These are phyloP conservation scores for Heloderma charlesbogerti DNA, from an alignment of 2,113 vertebrate genomes.

Conservation along the genomic window DNA sequence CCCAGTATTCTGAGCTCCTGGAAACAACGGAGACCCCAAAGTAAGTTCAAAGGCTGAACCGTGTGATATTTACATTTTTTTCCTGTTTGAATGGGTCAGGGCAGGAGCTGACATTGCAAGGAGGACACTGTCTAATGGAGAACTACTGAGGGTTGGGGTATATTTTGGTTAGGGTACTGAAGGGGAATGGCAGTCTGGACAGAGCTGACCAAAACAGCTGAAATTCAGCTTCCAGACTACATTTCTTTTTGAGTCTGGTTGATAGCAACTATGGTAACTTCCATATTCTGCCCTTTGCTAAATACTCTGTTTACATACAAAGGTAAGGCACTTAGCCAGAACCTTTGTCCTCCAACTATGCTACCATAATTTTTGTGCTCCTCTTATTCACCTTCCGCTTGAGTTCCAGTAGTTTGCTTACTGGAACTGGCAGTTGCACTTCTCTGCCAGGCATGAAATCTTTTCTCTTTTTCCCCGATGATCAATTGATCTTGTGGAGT, in stretches of 20 bases:
- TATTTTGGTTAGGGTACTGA: not conserved
- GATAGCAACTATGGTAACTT: not conserved
- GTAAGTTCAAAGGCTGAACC: constrained; percentile 80
- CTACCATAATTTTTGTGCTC: not conserved
- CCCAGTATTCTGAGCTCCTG: constrained; percentile 96
- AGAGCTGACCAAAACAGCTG: not conserved
- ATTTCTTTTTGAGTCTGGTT: not conserved
- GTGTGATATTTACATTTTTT: not conserved
- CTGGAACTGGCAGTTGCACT: not conserved
- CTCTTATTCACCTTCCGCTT: not conserved
- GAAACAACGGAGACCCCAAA: constrained; percentile 98
- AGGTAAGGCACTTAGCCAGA: not conserved
- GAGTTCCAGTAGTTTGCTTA: not conserved
- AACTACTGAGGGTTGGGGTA: not conserved
- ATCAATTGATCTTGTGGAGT: not conserved
- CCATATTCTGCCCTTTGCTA: not conserved
- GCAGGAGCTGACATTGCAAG: fast-evolving
- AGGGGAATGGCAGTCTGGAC: not conserved
- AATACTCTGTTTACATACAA: not conserved
- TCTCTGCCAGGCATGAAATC: not conserved
- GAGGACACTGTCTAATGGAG: not conserved
- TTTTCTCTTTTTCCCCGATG: too few relatives aligned
- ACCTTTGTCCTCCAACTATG: not conserved
- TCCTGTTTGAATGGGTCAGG: not conserved
- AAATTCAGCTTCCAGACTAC: not conserved